Evolutionary conservation across 1,140 invertebrate genomes (phyloP).

Genomic region (Drosophila biarmipes): DNA sequence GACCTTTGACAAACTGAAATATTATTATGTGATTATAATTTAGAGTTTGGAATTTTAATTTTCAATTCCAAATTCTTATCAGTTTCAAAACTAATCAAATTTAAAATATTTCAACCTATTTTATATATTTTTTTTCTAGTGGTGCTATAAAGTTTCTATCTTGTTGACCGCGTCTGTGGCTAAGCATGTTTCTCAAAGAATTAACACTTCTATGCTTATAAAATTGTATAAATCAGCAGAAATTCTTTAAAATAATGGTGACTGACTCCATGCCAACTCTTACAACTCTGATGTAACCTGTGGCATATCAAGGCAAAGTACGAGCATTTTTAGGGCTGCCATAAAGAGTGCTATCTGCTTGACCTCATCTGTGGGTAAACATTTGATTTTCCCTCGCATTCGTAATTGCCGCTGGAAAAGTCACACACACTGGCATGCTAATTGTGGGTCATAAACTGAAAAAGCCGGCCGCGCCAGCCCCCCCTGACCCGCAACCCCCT

Average conservation of each 20-base stretch:
- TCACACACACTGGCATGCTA: conserved; percentile 31
- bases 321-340: background rate
- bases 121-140: background rate
- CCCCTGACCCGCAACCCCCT: background rate
- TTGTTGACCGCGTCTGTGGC: background rate
- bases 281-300: background rate
- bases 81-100: too few relatives aligned
- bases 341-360: conserved; percentile 7
- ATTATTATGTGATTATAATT: too few relatives aligned
- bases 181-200: background rate
- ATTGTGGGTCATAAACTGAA: conserved; percentile 48
- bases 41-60: too few relatives aligned
- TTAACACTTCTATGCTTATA: background rate
- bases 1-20: too few relatives aligned
- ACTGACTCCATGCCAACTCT: background rate
- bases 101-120: too few relatives aligned
- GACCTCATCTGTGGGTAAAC: conserved; percentile 31
- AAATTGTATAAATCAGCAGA: background rate
- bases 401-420: conserved; percentile 33
- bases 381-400: conserved; percentile 46
- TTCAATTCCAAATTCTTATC: background rate
- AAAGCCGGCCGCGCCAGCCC: conserved; percentile 24
- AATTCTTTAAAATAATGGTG: too few relatives aligned
- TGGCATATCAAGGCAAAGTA: background rate
- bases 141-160: background rate